Base-by-base conservation (phyloP, 2,113 vertebrate genomes). In the Speoplatyrhinus poulsoni region DNA sequence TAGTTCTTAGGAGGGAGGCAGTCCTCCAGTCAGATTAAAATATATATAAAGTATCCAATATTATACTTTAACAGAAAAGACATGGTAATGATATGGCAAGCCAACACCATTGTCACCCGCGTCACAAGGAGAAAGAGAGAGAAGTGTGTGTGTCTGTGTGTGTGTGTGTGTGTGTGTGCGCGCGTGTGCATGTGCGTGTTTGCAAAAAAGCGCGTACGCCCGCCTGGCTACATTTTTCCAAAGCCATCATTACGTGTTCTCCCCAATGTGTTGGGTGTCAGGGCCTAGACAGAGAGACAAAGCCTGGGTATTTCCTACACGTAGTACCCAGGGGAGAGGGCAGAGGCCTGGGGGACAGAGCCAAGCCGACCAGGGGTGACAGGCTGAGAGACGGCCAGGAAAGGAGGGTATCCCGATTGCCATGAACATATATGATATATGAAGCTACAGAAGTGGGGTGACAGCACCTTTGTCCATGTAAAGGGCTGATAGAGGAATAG, bases 161-260 rank as follows among this genome's bases (percentile, higher is more conserved):
- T 33, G 63, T 19, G 52, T 41, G 56, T 50, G 62, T 60, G 46
- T 52, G 63, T 63, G 65, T 53, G 52, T 48, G 36, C 60, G 36
- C 70, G 55, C 65, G 65, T 66, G 71, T 65, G 63, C 71, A 50
- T 50, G 64, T 72, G 82, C 55, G 76, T 70, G 72, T 70, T 69
- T 71, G 76, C 26, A 26, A 26, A 26, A 17, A 36, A 7, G 60
- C 6, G 54, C 0, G 54, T 56, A 16, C 6, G 54, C n/a, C 7
- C 54, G 54, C 8, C 8, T n/a, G 54, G 54, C 4, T 74, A 81
- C 77, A 26, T 83, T 88, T 84, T 78, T 75, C 82, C 77, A 72
- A 85, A 77, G 80, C 82, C 77, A 77, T 88, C 87, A 90, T 90
- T 88, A 90, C 80, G 83, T 84, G 77, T 64, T 75, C 77, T 82